Conservation (phyloP, 2,888 invertebrate genomes). For the Agonopterix heracliana region DNA sequence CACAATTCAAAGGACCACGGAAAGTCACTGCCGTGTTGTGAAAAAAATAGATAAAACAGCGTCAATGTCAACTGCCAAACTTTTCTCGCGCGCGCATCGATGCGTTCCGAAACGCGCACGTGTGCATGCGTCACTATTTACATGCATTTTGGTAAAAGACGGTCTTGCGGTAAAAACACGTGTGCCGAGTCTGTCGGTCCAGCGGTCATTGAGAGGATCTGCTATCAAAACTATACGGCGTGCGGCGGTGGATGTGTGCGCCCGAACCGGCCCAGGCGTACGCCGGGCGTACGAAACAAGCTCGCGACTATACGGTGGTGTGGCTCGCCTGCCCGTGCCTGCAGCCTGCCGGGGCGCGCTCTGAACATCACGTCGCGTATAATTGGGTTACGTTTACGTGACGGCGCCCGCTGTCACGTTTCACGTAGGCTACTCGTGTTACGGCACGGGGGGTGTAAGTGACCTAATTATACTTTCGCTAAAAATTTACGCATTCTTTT, state of each 20-base stretch:
- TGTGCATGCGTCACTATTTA: conserved; percentile 50
- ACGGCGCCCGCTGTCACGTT: conserved; percentile 56
- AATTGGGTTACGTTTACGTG: conserved; percentile 75
- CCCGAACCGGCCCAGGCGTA: conserved; percentile 57
- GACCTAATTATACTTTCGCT: conserved; percentile 65
- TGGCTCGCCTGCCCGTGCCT: conserved; percentile 11
- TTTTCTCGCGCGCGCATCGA: conserved; percentile 46
- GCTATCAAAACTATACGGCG: conserved; percentile 61
- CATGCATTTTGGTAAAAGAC: conserved; percentile 56
- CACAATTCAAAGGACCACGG: conserved; percentile 3
- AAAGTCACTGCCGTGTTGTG: conserved; percentile 20
- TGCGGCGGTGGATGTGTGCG: conserved; percentile 56
- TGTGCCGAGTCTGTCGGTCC: conserved; percentile 78
- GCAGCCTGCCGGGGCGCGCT: conserved; percentile 25
- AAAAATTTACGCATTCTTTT: conserved; percentile 20
- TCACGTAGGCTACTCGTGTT: conserved; percentile 29
- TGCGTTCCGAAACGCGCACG: conserved; percentile 44
- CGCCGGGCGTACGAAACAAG: conserved; percentile 67
- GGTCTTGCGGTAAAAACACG: conserved; percentile 55
- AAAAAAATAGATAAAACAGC: conserved; percentile 38
- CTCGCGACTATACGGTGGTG: conserved; percentile 25
- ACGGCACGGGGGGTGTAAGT: conserved; percentile 57
- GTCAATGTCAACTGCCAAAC: conserved; percentile 44
- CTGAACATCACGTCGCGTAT: conserved; percentile 63
- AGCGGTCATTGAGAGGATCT: conserved; percentile 79